These are phyloP conservation scores for Umimayanthus chanpuru DNA, from an alignment of 92 coral and sea anemone genomes.

Conservation along the genomic window DNA sequence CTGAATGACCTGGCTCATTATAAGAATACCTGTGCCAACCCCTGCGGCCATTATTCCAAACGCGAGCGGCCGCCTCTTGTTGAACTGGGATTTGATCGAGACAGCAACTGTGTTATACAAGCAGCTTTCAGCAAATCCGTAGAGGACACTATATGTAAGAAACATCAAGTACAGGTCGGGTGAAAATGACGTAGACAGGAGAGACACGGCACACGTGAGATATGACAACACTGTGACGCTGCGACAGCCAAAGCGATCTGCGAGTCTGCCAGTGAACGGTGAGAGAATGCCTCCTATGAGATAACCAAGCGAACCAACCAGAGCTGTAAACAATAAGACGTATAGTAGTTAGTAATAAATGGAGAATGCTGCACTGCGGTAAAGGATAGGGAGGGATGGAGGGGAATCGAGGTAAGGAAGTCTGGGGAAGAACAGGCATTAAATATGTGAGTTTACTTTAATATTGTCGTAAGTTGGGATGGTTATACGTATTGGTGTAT, in stretches of 20 bases:
- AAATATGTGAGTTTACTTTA: no score
- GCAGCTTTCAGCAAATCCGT: constrained; percentile 1
- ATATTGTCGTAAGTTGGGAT: no score
- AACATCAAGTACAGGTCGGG: neutral
- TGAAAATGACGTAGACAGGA: neutral
- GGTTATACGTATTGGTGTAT: no score
- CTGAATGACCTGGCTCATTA: neutral
- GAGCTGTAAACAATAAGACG: neutral
- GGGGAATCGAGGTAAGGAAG: no score
- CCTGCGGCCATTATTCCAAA: constrained; percentile 11
- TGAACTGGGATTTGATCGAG: neutral
- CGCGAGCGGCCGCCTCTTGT: neutral
- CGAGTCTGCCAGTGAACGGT: neutral
- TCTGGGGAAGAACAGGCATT: no score
- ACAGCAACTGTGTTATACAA: neutral
- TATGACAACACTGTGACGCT: neutral
- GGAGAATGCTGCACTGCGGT: no score
- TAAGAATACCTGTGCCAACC: neutral
- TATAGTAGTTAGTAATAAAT: neutral
- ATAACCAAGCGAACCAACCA: neutral
- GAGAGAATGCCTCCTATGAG: neutral
- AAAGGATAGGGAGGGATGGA: no score
- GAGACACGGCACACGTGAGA: neutral
- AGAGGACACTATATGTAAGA: neutral
- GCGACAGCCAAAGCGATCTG: constrained; percentile 2